Percentiles rank a stretch among this genome's conserved stretches.
Evolutionary conservation across 2,888 invertebrate genomes (phyloP).

Genomic region (Iselma pallidipennis): DNA sequence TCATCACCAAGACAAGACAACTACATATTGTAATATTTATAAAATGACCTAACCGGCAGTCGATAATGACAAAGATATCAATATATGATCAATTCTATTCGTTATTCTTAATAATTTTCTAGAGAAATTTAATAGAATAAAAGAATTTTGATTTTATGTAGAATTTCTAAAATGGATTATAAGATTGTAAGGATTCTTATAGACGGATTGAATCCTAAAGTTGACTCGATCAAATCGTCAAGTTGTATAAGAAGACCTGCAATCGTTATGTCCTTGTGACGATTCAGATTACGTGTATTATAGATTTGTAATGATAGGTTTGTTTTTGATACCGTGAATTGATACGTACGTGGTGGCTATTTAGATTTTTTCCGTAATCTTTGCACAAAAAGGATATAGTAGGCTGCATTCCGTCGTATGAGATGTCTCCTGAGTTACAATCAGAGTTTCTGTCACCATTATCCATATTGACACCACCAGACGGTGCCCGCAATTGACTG

Average conservation of each 20-base stretch:
- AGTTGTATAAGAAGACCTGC: constrained; percentile 19
- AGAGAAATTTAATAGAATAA: neutral
- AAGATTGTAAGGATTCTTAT: constrained; percentile 39
- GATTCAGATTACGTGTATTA: constrained; percentile 19
- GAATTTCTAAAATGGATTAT: constrained; percentile 31
- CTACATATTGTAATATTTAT: constrained; percentile 16
- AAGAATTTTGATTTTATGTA: constrained; percentile 6
- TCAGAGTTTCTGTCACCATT: constrained; percentile 85
- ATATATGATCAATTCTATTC: neutral
- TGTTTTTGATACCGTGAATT: constrained; percentile 7
- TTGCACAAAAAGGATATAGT: constrained; percentile 90
- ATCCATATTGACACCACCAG: constrained; percentile 68
- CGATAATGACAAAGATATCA: constrained; percentile 14
- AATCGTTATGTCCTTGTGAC: constrained; percentile 6
- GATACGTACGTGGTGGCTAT: constrained; percentile 45
- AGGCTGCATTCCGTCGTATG: constrained; percentile 91
- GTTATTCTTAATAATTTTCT: neutral
- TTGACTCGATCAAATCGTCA: constrained; percentile 12
- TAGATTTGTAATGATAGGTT: constrained; percentile 17
- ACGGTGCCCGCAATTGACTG: constrained; percentile 65
- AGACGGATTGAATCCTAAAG: constrained; percentile 15
- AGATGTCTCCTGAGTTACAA: constrained; percentile 89
- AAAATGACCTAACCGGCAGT: constrained; percentile 15
- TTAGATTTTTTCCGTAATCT: constrained; percentile 49
- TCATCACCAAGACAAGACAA: constrained; percentile 32